These are phyloP conservation scores for Ophion ventricosus DNA, from an alignment of 2,888 invertebrate genomes.

Conservation along the genomic window DNA sequence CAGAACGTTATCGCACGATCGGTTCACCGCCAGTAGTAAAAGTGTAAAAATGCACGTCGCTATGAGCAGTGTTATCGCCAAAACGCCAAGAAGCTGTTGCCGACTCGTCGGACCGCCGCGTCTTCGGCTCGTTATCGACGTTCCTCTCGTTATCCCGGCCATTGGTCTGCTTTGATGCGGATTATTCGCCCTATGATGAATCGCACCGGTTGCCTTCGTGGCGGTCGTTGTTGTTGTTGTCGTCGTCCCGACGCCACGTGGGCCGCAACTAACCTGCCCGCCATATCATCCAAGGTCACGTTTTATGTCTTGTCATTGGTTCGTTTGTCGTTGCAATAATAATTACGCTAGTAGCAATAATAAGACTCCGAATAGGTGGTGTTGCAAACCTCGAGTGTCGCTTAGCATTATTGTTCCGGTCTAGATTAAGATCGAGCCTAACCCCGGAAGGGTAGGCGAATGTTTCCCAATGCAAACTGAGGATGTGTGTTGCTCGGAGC, in stretches of 20 bases:
- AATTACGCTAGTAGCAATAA: neutral
- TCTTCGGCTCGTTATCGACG: slow-evolving; percentile 74
- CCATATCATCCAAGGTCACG: neutral
- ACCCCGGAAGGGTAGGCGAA: too few species aligned
- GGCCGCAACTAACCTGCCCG: slow-evolving; percentile 77
- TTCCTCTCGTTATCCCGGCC: slow-evolving; percentile 72
- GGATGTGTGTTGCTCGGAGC: too few species aligned
- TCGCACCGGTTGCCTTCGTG: neutral
- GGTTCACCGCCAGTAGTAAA: slow-evolving; percentile 76
- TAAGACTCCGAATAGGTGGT: too few species aligned
- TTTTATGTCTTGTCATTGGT: neutral
- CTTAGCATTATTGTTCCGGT: too few species aligned
- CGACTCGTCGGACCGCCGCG: slow-evolving; percentile 73
- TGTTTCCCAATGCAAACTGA: too few species aligned
- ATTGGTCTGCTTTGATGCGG: slow-evolving; percentile 69
- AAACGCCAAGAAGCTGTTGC: slow-evolving; percentile 76
- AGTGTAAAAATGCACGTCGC: slow-evolving; percentile 76
- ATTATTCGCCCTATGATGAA: slow-evolving; percentile 71
- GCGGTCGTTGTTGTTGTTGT: slow-evolving; percentile 75
- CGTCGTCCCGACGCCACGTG: slow-evolving; percentile 76
- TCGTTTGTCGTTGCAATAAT: neutral
- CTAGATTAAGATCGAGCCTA: too few species aligned
- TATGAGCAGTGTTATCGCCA: slow-evolving; percentile 75
- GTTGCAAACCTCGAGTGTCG: too few species aligned
- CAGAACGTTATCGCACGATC: slow-evolving; percentile 73